phyloP scores from a whole-genome alignment of 2,888 invertebrate genomes.

The Dryomyza anilis region DNA sequence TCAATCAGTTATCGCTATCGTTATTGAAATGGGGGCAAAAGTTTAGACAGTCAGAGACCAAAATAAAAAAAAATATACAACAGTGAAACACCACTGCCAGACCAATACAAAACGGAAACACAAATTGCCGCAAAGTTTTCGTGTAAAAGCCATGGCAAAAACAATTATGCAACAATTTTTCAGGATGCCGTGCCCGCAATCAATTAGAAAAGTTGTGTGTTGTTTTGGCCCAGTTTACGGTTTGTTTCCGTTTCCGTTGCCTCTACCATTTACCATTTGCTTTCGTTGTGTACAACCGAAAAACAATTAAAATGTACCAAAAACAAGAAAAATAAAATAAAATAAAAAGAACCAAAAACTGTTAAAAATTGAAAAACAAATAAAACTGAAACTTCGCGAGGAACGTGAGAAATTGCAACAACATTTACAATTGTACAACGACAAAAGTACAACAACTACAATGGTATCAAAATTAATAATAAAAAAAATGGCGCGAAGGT shows the following conservation, averaged over 20 bases:
- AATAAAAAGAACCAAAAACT: neutral
- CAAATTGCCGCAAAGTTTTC: neutral
- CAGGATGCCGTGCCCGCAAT: slow-evolving; percentile 40
- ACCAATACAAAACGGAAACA: neutral
- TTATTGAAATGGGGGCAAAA: no score
- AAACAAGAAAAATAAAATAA: neutral
- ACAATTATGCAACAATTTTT: slow-evolving; percentile 32
- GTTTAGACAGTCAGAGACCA: no score
- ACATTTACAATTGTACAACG: no score
- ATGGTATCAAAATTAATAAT: no score
- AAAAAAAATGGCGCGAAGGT: no score
- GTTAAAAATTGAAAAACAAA: neutral
- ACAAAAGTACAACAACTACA: no score
- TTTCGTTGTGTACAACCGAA: no score
- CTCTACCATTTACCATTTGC: no score
- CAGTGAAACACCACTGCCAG: neutral
- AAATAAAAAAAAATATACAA: neutral
- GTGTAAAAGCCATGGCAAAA: slow-evolving; percentile 24
- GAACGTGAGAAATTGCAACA: neutral
- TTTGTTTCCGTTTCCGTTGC: slow-evolving; percentile 37
- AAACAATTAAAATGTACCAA: no score
- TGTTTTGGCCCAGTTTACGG: slow-evolving; percentile 42
- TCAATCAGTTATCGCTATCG: no score
- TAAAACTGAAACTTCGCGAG: neutral
- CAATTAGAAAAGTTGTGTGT: slow-evolving; percentile 57